Evolutionary conservation across 2,113 vertebrate species (phyloP).

Genomic region (Tetraodon nigroviridis): DNA sequence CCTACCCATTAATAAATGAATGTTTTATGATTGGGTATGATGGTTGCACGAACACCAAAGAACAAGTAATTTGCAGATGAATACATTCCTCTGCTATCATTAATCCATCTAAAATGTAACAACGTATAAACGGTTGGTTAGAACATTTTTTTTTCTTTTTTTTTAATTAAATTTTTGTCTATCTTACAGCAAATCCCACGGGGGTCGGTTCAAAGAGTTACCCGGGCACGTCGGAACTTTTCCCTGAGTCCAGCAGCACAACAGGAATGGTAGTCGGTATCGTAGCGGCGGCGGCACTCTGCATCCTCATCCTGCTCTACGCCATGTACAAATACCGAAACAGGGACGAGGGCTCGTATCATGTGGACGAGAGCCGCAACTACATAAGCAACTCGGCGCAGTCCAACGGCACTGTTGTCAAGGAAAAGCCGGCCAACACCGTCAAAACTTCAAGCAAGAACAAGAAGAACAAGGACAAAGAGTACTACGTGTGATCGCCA

Average conservation of each 20-base stretch:
- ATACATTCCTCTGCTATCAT: no score
- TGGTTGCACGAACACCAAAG: no score
- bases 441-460: slow-evolving; percentile 91
- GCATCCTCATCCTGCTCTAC: slow-evolving; percentile 98
- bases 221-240: slow-evolving; percentile 86
- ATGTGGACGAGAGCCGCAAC: slow-evolving; percentile 97
- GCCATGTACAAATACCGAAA: slow-evolving; percentile 99
- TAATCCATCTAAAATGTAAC: background rate
- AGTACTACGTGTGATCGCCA: slow-evolving; percentile 96
- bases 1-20: slow-evolving; percentile 3
- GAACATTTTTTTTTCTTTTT: slow-evolving; percentile 10
- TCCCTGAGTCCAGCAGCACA: slow-evolving; percentile 94
- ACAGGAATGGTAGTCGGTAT: slow-evolving; percentile 99
- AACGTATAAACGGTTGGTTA: no score
- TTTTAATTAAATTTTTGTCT: slow-evolving; percentile 50
- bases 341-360: slow-evolving; percentile 95
- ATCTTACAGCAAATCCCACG: slow-evolving; percentile 87
- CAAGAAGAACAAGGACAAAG: slow-evolving; percentile 99
- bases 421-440: slow-evolving; percentile 92
- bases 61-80: no score
- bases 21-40: background rate
- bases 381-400: slow-evolving; percentile 99
- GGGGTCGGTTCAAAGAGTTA: slow-evolving; percentile 81
- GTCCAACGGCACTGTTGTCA: slow-evolving; percentile 94
- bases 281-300: slow-evolving; percentile 90